Evolutionary conservation across 2,888 invertebrate species (phyloP).

Genomic region (Pollenia labialis): DNA sequence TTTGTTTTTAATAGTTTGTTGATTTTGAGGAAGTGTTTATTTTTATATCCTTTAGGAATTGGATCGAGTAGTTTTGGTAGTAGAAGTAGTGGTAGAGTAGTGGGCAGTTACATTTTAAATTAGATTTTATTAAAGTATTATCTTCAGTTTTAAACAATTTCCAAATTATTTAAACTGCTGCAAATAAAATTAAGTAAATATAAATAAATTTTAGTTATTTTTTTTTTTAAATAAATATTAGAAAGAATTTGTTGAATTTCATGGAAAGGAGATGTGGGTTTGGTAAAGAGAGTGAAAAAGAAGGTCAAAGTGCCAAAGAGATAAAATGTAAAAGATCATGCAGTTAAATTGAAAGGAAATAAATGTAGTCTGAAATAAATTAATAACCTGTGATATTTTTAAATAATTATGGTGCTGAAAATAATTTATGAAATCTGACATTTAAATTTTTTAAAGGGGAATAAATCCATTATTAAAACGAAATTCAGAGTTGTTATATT

Average conservation of each 20-base stretch:
- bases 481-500: no score
- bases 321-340: slow-evolving; percentile 1
- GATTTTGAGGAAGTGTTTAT: background rate
- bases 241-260: background rate
- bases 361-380: background rate
- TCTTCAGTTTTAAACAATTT: slow-evolving; percentile 61
- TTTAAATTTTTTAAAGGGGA: no score
- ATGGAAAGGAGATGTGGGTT: background rate
- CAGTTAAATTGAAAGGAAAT: background rate
- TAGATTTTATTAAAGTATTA: slow-evolving; percentile 38
- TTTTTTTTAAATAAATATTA: slow-evolving; percentile 6
- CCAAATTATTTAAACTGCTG: slow-evolving; percentile 71
- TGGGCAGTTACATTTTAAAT: slow-evolving; percentile 54
- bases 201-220: slow-evolving; percentile 32
- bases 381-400: background rate
- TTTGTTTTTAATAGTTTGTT: background rate
- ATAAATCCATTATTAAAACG: no score
- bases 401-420: no score
- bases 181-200: slow-evolving; percentile 67
- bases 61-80: slow-evolving; percentile 54
- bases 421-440: no score
- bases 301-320: background rate
- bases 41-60: slow-evolving; percentile 41
- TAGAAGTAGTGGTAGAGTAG: slow-evolving; percentile 51
- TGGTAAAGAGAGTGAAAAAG: background rate